Evolutionary conservation across 2,888 invertebrate species (phyloP).

Genomic region (Agrochola lychnidis): DNA sequence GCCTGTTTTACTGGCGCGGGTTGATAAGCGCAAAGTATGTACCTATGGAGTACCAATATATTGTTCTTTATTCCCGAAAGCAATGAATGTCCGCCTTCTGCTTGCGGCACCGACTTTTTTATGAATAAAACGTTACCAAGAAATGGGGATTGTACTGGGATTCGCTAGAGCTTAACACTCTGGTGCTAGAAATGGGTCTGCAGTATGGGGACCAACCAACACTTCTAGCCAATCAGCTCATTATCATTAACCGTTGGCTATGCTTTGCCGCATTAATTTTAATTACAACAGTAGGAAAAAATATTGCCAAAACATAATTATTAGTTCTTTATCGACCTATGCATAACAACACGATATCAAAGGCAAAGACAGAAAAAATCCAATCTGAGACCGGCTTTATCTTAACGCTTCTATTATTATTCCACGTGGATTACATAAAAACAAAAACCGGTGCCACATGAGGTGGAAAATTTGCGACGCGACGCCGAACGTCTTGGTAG

Average conservation of each 20-base stretch:
- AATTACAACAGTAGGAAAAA: not conserved
- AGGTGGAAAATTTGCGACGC: constrained; percentile 41
- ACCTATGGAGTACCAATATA: not conserved
- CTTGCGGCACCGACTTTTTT: not conserved
- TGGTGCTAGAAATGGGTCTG: too few species aligned
- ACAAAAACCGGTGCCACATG: constrained; percentile 40
- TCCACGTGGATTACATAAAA: constrained; percentile 31
- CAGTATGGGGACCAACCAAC: not conserved
- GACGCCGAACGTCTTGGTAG: constrained; percentile 21
- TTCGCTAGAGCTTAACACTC: too few species aligned
- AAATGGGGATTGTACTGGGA: too few species aligned
- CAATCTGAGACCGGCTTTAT: constrained; percentile 28
- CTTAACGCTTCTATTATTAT: constrained; percentile 21
- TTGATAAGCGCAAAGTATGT: constrained; percentile 25
- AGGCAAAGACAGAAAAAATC: constrained; percentile 1
- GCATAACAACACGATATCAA: constrained; percentile 36
- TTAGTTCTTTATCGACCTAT: not conserved
- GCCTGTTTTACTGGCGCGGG: not conserved
- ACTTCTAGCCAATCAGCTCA: not conserved
- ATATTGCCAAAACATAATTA: constrained; percentile 4
- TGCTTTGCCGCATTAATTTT: not conserved
- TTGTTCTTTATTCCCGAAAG: constrained; percentile 4
- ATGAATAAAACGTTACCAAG: too few species aligned
- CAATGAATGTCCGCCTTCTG: not conserved
- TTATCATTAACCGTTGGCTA: not conserved